Evolutionary conservation across 2,888 invertebrate species (phyloP).

Genomic region (Eilema caniola): DNA sequence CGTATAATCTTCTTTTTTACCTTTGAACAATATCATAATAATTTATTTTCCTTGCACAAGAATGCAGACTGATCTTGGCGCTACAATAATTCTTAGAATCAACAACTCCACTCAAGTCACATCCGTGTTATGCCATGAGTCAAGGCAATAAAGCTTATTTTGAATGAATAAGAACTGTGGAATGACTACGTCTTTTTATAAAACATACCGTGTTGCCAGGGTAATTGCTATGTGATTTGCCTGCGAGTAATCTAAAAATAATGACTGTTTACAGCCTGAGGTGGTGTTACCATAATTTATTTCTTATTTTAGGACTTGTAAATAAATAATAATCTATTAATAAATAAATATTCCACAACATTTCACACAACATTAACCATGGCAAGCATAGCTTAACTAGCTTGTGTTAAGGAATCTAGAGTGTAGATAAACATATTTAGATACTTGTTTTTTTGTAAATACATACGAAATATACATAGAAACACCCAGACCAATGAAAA

Average conservation of each 20-base stretch:
- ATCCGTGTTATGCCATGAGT: neutral
- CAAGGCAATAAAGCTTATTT: neutral
- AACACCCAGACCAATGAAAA: too few species aligned
- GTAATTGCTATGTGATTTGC: constrained; percentile 44
- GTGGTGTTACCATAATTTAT: constrained; percentile 18
- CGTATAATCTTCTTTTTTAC: too few species aligned
- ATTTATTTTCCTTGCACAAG: neutral
- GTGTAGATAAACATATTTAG: too few species aligned
- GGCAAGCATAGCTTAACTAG: too few species aligned
- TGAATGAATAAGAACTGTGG: constrained; percentile 22
- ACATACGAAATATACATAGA: too few species aligned
- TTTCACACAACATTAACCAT: too few species aligned
- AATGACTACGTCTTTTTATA: constrained; percentile 41
- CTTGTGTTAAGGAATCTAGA: too few species aligned
- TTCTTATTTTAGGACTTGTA: constrained; percentile 15
- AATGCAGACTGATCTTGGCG: neutral
- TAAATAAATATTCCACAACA: too few species aligned
- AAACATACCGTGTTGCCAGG: constrained; percentile 26
- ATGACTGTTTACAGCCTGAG: constrained; percentile 43
- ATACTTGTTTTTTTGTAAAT: too few species aligned
- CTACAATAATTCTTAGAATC: neutral
- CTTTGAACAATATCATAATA: neutral
- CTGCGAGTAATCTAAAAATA: constrained; percentile 59
- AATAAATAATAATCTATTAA: too few species aligned
- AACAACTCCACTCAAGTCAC: neutral